phyloP scores from a whole-genome alignment of 1,140 invertebrate genomes.

The Druon quercuslanigerum region DNA sequence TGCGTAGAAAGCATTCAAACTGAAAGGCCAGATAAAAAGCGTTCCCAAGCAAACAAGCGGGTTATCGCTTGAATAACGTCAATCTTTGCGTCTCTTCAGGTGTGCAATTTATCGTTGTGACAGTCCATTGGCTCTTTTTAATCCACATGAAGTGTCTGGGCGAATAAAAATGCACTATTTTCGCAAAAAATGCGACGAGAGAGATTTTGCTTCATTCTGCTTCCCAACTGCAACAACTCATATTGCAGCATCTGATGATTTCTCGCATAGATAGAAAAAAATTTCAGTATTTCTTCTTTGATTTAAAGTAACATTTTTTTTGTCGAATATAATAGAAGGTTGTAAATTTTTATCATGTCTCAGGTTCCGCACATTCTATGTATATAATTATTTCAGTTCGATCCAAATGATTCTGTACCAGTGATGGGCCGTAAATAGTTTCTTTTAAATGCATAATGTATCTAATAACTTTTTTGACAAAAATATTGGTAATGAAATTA shows the following conservation, averaged over 20 bases:
- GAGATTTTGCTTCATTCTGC: constrained; percentile 13
- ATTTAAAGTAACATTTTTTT: no score
- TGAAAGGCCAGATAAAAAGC: constrained; percentile 28
- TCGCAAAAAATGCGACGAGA: constrained; percentile 1
- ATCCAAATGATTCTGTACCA: no score
- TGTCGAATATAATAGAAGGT: no score
- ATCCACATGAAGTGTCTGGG: constrained; percentile 26
- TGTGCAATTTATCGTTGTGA: constrained; percentile 14
- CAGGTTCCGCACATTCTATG: no score
- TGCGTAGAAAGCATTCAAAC: constrained; percentile 24
- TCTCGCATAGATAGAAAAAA: background rate
- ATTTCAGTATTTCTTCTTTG: no score
- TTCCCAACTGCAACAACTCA: constrained; percentile 11
- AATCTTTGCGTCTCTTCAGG: constrained; percentile 15
- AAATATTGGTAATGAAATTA: no score
- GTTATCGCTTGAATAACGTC: constrained; percentile 15
- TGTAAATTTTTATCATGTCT: no score
- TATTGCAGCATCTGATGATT: constrained; percentile 1
- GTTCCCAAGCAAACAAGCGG: constrained; percentile 12
- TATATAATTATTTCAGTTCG: no score
- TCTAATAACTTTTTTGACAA: no score
- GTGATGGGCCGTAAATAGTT: no score
- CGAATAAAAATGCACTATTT: constrained; percentile 4
- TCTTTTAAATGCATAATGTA: no score
- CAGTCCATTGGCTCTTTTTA: background rate